Conservation (phyloP, 37 sponge, comb jelly and placozoan species). For the Petrosia ficiformis region DNA sequence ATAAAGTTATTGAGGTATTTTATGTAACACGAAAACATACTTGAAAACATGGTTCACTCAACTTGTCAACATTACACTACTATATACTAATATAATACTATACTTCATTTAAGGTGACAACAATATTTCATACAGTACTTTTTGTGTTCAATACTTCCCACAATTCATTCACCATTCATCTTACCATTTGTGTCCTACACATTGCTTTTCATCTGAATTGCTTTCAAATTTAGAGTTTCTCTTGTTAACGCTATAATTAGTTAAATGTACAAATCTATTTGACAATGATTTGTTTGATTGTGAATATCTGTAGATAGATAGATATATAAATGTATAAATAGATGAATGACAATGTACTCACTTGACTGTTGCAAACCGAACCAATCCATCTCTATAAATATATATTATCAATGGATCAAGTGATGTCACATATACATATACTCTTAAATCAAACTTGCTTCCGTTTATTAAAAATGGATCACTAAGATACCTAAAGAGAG, state of each 20-base stretch:
- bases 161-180: not conserved
- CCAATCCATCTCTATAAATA: conserved; percentile 87
- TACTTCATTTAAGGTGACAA: too few relatives aligned
- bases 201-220: conserved; percentile 82
- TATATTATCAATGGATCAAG: conserved; percentile 92
- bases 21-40: too few relatives aligned
- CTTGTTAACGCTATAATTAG: conserved; percentile 94
- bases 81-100: too few relatives aligned
- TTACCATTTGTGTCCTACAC: conserved; percentile 96
- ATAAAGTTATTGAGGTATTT: not conserved
- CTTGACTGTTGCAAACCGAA: conserved; percentile 93
- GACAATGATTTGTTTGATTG: conserved; percentile 71
- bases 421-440: conserved; percentile 91
- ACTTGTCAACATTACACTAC: too few relatives aligned
- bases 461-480: conserved; percentile 90
- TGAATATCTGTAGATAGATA: conserved; percentile 69
- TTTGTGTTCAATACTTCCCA: not conserved
- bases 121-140: not conserved
- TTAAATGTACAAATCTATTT: conserved; percentile 87
- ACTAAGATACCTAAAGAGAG: conserved; percentile 64
- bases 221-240: conserved; percentile 67
- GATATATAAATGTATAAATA: not conserved
- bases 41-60: too few relatives aligned
- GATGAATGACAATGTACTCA: conserved; percentile 21
- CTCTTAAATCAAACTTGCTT: conserved; percentile 94